phyloP scores from a whole-genome alignment of 2,797 vertebrate species.

The Strix occidentalis region DNA sequence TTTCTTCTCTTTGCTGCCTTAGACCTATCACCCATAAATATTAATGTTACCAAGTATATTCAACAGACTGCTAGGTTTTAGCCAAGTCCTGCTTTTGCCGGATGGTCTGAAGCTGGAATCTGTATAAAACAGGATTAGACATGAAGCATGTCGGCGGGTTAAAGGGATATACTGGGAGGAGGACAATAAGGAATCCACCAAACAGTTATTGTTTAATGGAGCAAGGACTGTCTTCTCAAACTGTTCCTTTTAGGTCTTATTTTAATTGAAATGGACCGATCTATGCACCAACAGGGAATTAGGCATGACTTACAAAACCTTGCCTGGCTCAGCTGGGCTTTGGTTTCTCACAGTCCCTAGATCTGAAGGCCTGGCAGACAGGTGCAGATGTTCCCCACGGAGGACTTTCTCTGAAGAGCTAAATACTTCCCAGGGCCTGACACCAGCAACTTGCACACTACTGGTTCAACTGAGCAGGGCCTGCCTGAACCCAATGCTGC shows the following conservation, averaged over 20 bases:
- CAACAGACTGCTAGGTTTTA: background rate
- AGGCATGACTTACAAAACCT: background rate
- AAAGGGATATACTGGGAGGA: background rate
- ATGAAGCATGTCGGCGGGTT: background rate
- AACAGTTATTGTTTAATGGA: background rate
- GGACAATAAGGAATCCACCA: background rate
- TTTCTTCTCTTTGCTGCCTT: background rate
- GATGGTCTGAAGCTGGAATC: background rate
- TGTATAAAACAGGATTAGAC: background rate
- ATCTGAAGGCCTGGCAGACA: background rate
- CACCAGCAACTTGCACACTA: background rate
- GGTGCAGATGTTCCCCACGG: background rate
- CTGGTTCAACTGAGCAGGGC: background rate
- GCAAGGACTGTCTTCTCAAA: background rate
- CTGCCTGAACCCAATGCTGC: background rate
- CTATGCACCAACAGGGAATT: background rate
- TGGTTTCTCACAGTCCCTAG: background rate
- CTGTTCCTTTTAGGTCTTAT: background rate
- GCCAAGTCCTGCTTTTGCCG: background rate
- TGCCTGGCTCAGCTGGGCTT: background rate
- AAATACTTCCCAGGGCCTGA: background rate
- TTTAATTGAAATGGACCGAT: background rate
- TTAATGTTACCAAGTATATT: background rate
- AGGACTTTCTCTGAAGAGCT: background rate
- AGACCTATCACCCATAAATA: background rate